Percentiles rank a stretch among this genome's conserved stretches.
Conservation (phyloP, 92 coral and sea anemone species). For the Phenganax subtilis region DNA sequence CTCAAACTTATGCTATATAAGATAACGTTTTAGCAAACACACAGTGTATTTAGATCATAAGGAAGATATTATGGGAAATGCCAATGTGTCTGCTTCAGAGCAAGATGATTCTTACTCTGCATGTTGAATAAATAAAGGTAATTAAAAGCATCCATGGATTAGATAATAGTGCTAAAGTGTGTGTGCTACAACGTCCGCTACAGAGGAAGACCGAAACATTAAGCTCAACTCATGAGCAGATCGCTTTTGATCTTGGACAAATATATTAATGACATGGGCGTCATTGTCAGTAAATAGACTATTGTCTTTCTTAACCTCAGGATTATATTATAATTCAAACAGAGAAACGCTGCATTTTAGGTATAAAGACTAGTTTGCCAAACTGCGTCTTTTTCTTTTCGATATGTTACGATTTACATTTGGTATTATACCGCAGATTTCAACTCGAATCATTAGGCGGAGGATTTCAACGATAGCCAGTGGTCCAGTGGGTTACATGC, state of each 20-base stretch:
- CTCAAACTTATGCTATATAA: neutral
- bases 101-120: constrained; percentile 1
- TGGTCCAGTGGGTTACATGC: neutral
- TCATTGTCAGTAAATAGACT: neutral
- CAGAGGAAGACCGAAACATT: neutral
- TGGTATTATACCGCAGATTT: constrained; percentile 5
- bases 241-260: neutral
- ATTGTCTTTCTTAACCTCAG: neutral
- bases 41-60: too few species aligned
- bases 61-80: too few species aligned
- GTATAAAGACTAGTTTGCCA: neutral
- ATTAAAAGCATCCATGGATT: neutral
- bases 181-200: neutral
- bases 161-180: neutral
- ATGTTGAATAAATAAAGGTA: neutral
- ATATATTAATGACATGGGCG: constrained; percentile 6
- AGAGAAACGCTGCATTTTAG: neutral
- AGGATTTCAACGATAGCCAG: too few species aligned
- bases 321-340: neutral
- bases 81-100: neutral
- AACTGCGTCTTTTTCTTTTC: neutral
- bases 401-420: neutral
- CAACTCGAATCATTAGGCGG: too few species aligned
- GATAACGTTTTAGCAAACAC: neutral
- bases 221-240: constrained; percentile 12